phyloP scores from a whole-genome alignment of 1,140 invertebrate genomes.

The Cydia splendana region DNA sequence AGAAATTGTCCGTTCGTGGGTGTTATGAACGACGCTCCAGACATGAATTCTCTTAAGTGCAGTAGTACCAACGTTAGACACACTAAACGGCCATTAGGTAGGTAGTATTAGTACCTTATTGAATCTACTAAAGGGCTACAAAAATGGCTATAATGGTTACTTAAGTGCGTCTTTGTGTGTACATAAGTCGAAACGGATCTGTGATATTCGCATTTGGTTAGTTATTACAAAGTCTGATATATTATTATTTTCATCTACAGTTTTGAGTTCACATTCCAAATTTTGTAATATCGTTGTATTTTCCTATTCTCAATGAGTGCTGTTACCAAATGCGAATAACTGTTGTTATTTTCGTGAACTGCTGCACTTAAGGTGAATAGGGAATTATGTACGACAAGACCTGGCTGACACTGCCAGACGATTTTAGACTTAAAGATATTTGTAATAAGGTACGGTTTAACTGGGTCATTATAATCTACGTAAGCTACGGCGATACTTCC shows the following conservation, averaged over 20 bases:
- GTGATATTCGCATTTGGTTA: conserved; percentile 79
- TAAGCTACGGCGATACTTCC: not conserved
- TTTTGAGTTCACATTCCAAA: conserved; percentile 32
- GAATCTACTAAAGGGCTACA: too few relatives aligned
- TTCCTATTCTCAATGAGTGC: conserved; percentile 75
- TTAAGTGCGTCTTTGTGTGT: not conserved
- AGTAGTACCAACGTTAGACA: conserved; percentile 50
- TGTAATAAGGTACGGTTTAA: not conserved
- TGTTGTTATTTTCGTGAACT: conserved; percentile 73
- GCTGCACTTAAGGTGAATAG: conserved; percentile 77
- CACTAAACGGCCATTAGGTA: not conserved
- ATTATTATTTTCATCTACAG: conserved; percentile 1
- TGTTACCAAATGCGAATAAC: conserved; percentile 78
- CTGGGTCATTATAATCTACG: not conserved
- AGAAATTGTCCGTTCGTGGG: conserved; percentile 79
- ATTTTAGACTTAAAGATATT: not conserved
- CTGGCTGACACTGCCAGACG: conserved; percentile 13
- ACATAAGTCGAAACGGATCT: conserved; percentile 57
- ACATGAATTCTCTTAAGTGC: conserved; percentile 69
- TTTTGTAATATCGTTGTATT: conserved; percentile 36
- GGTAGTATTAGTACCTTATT: too few relatives aligned
- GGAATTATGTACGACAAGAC: conserved; percentile 45
- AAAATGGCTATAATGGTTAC: not conserved
- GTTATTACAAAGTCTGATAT: conserved; percentile 59
- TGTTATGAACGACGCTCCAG: conserved; percentile 64